Base-by-base conservation (phyloP, 1,140 invertebrate species). In the Charaxes varanes region DNA sequence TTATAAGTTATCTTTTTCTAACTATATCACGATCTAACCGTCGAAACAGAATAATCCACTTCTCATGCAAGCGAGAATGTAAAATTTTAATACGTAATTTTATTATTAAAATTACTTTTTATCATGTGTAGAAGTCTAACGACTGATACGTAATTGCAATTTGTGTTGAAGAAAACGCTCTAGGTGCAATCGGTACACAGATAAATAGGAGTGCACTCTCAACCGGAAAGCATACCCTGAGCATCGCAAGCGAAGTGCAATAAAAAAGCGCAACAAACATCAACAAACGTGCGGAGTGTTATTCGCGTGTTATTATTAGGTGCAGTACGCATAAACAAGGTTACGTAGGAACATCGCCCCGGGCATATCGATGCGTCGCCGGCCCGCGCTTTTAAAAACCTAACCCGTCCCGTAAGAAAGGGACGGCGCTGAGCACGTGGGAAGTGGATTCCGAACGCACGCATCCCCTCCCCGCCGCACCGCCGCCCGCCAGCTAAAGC, bases 401-500 rank as follows among this genome's bases (percentile, higher is more conserved):
- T 70, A 79, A 82, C 78, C 74, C 74, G 68, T 78, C 73, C 73
- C 49, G 72, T 49, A 69, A 66, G 73, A 78, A 72, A 70, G 64
- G 63, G 74, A 76, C 67, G 68, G 69, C 41, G 53, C 49, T 46
- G 62, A 79, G 60, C 78, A 79, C 74, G 78, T 79, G 74, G 77
- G 74, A 74, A 78, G 72, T 64, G 69, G 66, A 82, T 82, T 82
- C 74, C 78, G 73, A 72, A 76, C 73, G 72, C 74, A 82, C 78
- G 78, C 78, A 82, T 69, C 65, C 67, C 61, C 56, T 57, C 54
- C 57, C 57, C 43, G 43, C 24, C 36, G 49, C 41, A 30, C 49
- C 38, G 41, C 54, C 52, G 46, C 36, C 32, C 46, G 19, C 32
- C 46, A 32, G 46, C 42, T 52, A 36, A 35, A 45, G 60, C 65